Base-by-base conservation (phyloP, 2,113 vertebrate species). In the Chelonoidis abingdonii region DNA sequence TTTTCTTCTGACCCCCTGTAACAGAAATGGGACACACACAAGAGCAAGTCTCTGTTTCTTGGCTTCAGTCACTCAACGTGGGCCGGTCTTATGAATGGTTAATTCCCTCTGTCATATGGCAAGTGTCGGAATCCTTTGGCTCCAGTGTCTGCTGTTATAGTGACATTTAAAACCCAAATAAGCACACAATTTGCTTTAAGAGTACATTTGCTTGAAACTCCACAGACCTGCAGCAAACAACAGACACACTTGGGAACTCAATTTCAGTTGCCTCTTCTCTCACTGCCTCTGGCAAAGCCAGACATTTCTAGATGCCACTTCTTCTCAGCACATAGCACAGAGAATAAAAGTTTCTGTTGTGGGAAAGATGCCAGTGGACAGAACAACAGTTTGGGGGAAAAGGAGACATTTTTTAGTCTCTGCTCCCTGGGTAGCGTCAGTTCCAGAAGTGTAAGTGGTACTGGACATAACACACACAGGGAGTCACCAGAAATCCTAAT, bases 51-150 rank as follows among this genome's bases (percentile, higher is more conserved):
- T 9, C 35, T 9, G 35, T 72, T 38, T 21, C n/a, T 21, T 38
- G 35, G 65, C 35, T 69, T n/a, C 35, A 38, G 65, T 38, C 17
- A 38, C 76, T 38, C 75, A 83, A 49, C 0, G 1, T 5, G 53
- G 78, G 44, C 69, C 81, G 76, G 62, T 14, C 86, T 13, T 57
- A 54, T 47, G 88, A 49, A 65, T 82, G 78, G 76, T 41, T 87
- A 83, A 29, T 85, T 56, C 31, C 62, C 65, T 86, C 31, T 52
- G 84, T 44, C 89, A 53, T 21, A 17, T 10, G 19, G 69, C 17
- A 35, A 53, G 17, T 44, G 6, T 0, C 1, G 85, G 38, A 75
- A n/a, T 4, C 35, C 54, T 19, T 13, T 1, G 0, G 3, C 80
- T 75, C n/a, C 75, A 85, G 21, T 27, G 14, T 44, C 47, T 1